phyloP scores from a whole-genome alignment of 2,113 vertebrate species.

The Stigmatopora nigra region DNA sequence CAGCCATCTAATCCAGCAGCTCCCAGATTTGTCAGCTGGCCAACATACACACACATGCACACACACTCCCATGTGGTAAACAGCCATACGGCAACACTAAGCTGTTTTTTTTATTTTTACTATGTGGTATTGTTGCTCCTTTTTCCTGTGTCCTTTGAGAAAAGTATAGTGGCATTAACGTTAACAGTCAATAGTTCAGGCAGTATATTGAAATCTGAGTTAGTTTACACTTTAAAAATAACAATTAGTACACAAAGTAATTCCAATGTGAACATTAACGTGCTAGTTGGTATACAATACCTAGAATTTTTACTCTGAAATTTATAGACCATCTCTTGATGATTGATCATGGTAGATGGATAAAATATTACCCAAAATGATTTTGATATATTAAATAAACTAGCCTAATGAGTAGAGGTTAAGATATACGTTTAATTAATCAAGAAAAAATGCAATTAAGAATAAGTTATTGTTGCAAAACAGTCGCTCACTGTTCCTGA shows the following conservation, averaged over 20 bases:
- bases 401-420: not conserved
- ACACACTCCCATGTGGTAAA: conserved; percentile 4
- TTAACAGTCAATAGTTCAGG: not conserved
- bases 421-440: not conserved
- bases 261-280: too few species aligned
- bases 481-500: not conserved
- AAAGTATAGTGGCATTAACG: not conserved
- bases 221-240: too few species aligned
- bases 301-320: too few species aligned
- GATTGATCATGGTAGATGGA: too few species aligned
- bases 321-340: too few species aligned
- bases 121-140: not conserved
- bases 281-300: too few species aligned
- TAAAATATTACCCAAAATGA: too few species aligned
- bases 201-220: too few species aligned
- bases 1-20: conserved; percentile 8
- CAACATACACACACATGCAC: not conserved
- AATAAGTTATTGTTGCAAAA: not conserved
- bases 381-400: not conserved
- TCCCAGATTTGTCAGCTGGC: conserved; percentile 5
- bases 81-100: conserved; percentile 9
- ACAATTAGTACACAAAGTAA: too few species aligned
- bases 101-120: conserved; percentile 3
- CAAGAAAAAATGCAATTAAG: not conserved
- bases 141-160: not conserved